phyloP scores from a whole-genome alignment of 2,888 invertebrate genomes.

The Chloroclysta siterata region DNA sequence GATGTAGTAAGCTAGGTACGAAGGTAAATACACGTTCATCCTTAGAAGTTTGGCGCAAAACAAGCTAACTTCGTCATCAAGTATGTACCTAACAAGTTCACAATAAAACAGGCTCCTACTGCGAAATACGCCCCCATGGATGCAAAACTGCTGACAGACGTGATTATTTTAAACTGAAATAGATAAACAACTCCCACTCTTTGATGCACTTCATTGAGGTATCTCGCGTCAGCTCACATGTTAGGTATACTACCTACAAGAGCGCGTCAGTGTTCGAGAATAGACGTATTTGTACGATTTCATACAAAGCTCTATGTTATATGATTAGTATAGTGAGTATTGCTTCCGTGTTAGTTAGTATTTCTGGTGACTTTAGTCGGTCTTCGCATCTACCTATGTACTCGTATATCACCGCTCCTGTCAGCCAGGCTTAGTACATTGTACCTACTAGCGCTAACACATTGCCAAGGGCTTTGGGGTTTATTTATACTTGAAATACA shows the following conservation, averaged over 20 bases:
- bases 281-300: slow-evolving; percentile 59
- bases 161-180: slow-evolving; percentile 23
- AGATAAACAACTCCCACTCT: slow-evolving; percentile 27
- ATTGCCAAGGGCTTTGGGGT: slow-evolving; percentile 25
- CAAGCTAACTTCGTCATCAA: background rate
- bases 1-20: background rate
- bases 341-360: slow-evolving; percentile 51
- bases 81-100: background rate
- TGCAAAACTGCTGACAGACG: slow-evolving; percentile 27
- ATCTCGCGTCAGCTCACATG: slow-evolving; percentile 46
- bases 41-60: slow-evolving; percentile 7
- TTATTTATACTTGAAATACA: slow-evolving; percentile 15
- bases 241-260: slow-evolving; percentile 8
- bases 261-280: slow-evolving; percentile 46
- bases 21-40: background rate
- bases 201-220: slow-evolving; percentile 44
- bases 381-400: slow-evolving; percentile 24
- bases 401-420: slow-evolving; percentile 14
- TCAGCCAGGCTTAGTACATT: slow-evolving; percentile 14
- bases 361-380: slow-evolving; percentile 42
- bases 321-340: slow-evolving; percentile 49
- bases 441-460: slow-evolving; percentile 17
- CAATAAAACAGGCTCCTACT: slow-evolving; percentile 1
- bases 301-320: slow-evolving; percentile 45
- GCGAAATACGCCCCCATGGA: slow-evolving; percentile 15